These are phyloP conservation scores for Meloidogyne hapla DNA, from an alignment of 1,140 invertebrate genomes.

Conservation along the genomic window DNA sequence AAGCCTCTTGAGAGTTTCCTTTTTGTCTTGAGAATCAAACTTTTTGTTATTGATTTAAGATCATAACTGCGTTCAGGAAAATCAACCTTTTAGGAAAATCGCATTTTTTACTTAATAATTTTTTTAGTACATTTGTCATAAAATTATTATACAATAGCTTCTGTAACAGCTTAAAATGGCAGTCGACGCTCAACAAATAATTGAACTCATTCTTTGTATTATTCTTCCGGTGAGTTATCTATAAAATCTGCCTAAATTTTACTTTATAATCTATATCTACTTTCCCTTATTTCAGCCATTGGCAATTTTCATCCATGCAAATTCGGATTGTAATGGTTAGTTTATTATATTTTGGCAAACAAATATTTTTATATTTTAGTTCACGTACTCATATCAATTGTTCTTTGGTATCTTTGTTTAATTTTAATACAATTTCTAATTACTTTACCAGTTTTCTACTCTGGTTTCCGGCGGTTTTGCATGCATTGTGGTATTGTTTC, in stretches of 20 bases:
- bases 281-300: constrained; percentile 27
- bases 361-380: not conserved
- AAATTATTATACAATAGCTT: not conserved
- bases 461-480: constrained; percentile 31
- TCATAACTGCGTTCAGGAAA: not conserved
- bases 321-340: constrained; percentile 28
- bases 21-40: not conserved
- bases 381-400: constrained; percentile 30
- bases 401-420: constrained; percentile 17
- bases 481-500: constrained; percentile 38
- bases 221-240: constrained; percentile 23
- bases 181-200: constrained; percentile 29
- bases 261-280: no score
- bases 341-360: no score
- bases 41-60: not conserved
- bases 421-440: no score
- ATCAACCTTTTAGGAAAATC: no score
- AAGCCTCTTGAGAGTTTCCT: not conserved
- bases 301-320: constrained; percentile 37
- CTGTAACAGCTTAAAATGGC: constrained; percentile 17
- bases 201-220: constrained; percentile 31
- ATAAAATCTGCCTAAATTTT: not conserved
- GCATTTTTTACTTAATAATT: no score
- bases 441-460: constrained; percentile 24
- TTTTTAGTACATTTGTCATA: not conserved